phyloP scores from a whole-genome alignment of 1,140 invertebrate genomes.

The Aphelinus atriplicis region DNA sequence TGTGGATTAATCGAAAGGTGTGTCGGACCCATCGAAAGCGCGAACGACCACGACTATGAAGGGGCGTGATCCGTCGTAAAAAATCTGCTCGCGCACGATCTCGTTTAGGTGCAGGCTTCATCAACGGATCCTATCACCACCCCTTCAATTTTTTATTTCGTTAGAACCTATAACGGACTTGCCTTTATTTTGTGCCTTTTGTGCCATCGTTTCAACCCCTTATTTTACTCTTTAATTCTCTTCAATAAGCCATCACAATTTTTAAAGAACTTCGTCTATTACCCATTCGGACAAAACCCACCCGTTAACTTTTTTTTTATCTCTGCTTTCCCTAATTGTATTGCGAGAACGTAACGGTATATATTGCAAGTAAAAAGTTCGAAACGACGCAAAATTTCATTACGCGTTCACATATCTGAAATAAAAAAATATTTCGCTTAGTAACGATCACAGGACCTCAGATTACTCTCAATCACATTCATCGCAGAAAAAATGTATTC shows the following conservation, averaged over 20 bases:
- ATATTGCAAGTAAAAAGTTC: slow-evolving; percentile 67
- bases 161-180: slow-evolving; percentile 55
- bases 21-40: slow-evolving; percentile 54
- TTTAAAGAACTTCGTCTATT: slow-evolving; percentile 21
- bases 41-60: slow-evolving; percentile 55
- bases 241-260: slow-evolving; percentile 20
- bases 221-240: slow-evolving; percentile 47
- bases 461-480: slow-evolving; percentile 64
- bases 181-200: slow-evolving; percentile 47
- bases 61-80: slow-evolving; percentile 33
- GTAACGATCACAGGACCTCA: slow-evolving; percentile 68
- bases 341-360: slow-evolving; percentile 68
- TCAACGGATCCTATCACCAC: background rate
- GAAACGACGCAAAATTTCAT: slow-evolving; percentile 64
- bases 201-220: slow-evolving; percentile 48
- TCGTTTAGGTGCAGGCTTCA: slow-evolving; percentile 23
- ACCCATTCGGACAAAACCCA: slow-evolving; percentile 34
- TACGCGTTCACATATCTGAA: slow-evolving; percentile 64
- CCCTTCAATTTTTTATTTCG: slow-evolving; percentile 35
- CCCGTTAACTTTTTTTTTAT: slow-evolving; percentile 48
- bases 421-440: slow-evolving; percentile 69
- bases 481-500: slow-evolving; percentile 51
- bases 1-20: slow-evolving; percentile 53
- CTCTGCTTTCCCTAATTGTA: slow-evolving; percentile 60
- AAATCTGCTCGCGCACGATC: slow-evolving; percentile 34